These are phyloP conservation scores for Achatina immaculata DNA, from an alignment of 1,140 invertebrate genomes.

Conservation along the genomic window DNA sequence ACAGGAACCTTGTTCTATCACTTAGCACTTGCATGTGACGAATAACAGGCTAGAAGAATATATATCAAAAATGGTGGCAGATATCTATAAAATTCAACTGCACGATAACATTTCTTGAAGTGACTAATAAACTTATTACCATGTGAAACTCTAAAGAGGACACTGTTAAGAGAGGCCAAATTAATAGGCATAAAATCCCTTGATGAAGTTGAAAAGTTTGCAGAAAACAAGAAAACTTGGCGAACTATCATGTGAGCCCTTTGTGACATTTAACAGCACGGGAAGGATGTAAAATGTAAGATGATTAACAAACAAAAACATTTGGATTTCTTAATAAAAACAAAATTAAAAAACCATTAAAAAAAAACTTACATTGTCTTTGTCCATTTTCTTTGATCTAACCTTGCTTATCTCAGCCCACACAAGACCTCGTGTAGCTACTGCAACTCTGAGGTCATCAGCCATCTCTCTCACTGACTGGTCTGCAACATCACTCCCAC, in stretches of 20 bases:
- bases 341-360: too few relatives aligned
- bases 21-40: not conserved
- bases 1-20: not conserved
- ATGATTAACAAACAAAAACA: not conserved
- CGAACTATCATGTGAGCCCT: too few relatives aligned
- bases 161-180: too few relatives aligned
- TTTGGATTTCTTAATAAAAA: not conserved
- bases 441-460: conserved; percentile 69
- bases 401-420: conserved; percentile 42
- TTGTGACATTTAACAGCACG: too few relatives aligned
- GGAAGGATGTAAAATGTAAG: too few relatives aligned
- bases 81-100: not conserved
- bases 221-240: too few relatives aligned
- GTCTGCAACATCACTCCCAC: conserved; percentile 64
- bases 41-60: not conserved
- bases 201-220: too few relatives aligned
- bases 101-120: not conserved
- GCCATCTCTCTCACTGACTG: conserved; percentile 65
- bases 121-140: not conserved
- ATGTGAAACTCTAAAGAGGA: too few relatives aligned
- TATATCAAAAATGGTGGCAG: not conserved
- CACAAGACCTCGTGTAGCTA: conserved; percentile 71
- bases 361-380: not conserved
- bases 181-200: too few relatives aligned
- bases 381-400: not conserved